Evolutionary conservation across 2,888 invertebrate species (phyloP), one percentile per base, ranked within the genome.

Genomic region (Spilosoma lubricipeda): DNA sequence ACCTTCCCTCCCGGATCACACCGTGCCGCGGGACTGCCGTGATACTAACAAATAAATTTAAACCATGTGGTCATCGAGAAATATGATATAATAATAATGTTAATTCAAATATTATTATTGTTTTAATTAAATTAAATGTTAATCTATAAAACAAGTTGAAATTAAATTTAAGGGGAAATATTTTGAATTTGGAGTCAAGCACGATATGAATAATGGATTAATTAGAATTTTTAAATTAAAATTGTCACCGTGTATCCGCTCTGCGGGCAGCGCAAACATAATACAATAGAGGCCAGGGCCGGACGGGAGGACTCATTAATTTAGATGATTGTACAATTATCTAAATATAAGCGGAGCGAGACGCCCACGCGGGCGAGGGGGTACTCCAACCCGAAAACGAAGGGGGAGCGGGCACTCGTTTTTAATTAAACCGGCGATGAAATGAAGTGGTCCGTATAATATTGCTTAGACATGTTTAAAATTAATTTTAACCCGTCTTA

Each of bases 251-350:
- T 91, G 89, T 91, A 92, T 93, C 91, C 91, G 91, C 85, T 89
- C 84, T 86, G 85, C 86, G 90, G 89, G 87, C 88, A 89, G 88
- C 90, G 90, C 89, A 91, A 93, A 93, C 91, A 92, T 91, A 93
- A 94, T 92, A 94, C 92, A 94, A 95, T 94, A 92, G 93, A 92
- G 90, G 90, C 90, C 91, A 92, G 92, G 88, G 91, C 94, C 95
- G 95, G 95, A 95, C 94, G 94, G 93, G 93, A 93, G 93, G 90
- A 93, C 95, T 95, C 95, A 95, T 95, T 95, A 95, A 95, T 95
- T 95, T 95, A 95, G 95, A 95, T 95, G 95, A 95, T 95, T 95
- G 95, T 95, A 95, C 95, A 95, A 95, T 95, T 95, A 95, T 95
- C 95, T 95, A 95, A 95, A 95, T 95, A 95, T 95, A 95, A 95